Conservation (phyloP, 2,797 vertebrate species). For the Geotrypetes seraphini region DNA sequence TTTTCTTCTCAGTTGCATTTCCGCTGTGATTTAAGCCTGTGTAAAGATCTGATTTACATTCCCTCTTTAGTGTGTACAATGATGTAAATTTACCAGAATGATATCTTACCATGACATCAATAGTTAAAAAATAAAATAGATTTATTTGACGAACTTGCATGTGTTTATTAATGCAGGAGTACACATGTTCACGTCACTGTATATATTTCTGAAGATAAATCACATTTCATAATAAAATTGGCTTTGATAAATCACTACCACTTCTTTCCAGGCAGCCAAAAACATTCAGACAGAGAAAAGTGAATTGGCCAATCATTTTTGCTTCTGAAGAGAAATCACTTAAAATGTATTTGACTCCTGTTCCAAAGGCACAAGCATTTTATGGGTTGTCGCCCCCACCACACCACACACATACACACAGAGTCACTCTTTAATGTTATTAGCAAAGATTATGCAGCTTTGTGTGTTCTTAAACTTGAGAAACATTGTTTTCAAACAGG, state of each 20-base stretch:
- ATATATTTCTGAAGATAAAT: slow-evolving; percentile 44
- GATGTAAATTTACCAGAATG: slow-evolving; percentile 30
- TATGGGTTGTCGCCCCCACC: not conserved
- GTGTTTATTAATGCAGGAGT: slow-evolving; percentile 25
- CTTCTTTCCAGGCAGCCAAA: slow-evolving; percentile 28
- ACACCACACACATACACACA: too few relatives aligned
- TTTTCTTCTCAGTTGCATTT: too few relatives aligned
- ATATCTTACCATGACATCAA: slow-evolving; percentile 32
- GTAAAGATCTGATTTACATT: slow-evolving; percentile 24
- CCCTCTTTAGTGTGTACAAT: slow-evolving; percentile 10
- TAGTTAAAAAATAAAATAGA: slow-evolving; percentile 22
- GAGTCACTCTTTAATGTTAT: slow-evolving; percentile 17
- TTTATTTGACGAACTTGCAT: slow-evolving; percentile 39
- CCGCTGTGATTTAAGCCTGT: slow-evolving; percentile 24
- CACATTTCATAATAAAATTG: slow-evolving; percentile 44
- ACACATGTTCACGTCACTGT: slow-evolving; percentile 32
- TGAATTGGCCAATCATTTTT: slow-evolving; percentile 30
- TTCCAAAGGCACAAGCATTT: slow-evolving; percentile 18
- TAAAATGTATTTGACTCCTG: slow-evolving; percentile 34
- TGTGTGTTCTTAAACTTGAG: slow-evolving; percentile 11
- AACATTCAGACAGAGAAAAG: slow-evolving; percentile 39
- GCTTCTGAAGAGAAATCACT: slow-evolving; percentile 34
- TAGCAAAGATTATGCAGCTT: slow-evolving; percentile 6
- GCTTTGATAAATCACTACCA: slow-evolving; percentile 46
- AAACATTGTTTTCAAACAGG: too few relatives aligned